These are phyloP conservation scores for Alca torda DNA, from an alignment of 2,797 vertebrate genomes.

Conservation along the genomic window DNA sequence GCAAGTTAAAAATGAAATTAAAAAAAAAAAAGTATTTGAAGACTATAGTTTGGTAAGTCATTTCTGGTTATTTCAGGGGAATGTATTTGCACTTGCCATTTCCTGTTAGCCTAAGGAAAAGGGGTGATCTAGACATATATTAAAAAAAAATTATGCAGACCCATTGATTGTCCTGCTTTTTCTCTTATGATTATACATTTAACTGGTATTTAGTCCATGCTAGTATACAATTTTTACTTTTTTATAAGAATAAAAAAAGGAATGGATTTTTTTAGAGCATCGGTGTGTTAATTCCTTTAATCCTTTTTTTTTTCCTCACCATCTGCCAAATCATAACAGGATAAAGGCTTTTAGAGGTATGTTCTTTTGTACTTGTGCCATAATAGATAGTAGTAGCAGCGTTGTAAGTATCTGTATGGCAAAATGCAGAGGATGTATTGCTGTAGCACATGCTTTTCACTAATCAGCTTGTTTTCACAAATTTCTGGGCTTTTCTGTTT, in stretches of 20 bases:
- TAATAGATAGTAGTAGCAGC: not conserved
- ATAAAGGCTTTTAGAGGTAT: not conserved
- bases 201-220: not conserved
- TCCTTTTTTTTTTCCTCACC: conserved; percentile 4
- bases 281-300: not conserved
- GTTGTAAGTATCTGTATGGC: not conserved
- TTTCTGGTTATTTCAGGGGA: not conserved
- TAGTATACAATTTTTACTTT: not conserved
- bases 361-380: not conserved
- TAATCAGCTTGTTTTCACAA: not conserved
- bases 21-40: not conserved
- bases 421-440: not conserved
- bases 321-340: not conserved
- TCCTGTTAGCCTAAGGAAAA: not conserved
- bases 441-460: not conserved
- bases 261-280: not conserved
- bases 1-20: not conserved
- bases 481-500: not conserved
- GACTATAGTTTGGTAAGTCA: not conserved
- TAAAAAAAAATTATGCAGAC: not conserved
- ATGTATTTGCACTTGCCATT: not conserved
- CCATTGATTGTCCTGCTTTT: not conserved
- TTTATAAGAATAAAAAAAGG: not conserved
- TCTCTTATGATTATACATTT: not conserved
- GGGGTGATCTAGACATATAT: not conserved